Evolutionary conservation across 2,888 invertebrate species (phyloP), one percentile per base, ranked within the genome.

Genomic region (Ganaspis brasiliensis): DNA sequence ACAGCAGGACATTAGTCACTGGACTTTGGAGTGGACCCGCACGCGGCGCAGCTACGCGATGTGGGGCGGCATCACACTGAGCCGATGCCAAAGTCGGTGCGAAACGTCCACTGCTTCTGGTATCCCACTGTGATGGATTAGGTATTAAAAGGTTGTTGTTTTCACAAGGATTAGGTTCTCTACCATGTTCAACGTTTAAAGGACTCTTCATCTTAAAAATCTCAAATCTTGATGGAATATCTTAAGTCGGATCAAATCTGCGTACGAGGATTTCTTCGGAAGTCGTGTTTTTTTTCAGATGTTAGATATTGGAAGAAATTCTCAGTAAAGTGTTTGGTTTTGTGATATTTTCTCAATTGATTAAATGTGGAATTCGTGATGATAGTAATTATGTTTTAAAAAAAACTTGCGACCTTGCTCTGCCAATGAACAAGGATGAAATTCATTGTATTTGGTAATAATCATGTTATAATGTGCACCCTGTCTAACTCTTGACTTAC

Each of bases 111-210:
- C 16, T 56, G 76, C 63, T 40, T 45, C 16, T 56, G 76, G 45
- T 70, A 71, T 75, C 75, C 70, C 74, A 55, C 19, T 81, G 76
- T 88, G 88, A 89, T 88, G 89, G 87, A 88, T 89, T 88, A 87
- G 86, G 86, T 86, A 89, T 88, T 89, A 88, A 89, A 89, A 81
- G 89, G 76, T 90, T 90, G 89, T 90, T 89, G 89, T 90, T 89
- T 90, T 88, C 86, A 88, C 85, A 89, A 90, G 90, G 88, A 89
- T 90, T 88, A 87, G 85, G 80, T 78, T 76, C 84, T 72, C 73
- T 45, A 79, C 75, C 67, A 26, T 19, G 61, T n/a, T 67, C 40
- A 40, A 19, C 37, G n/a, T 35, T 63, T 40, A 45, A 67, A 40
- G 63, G 19, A 45, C 67, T 45, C 24, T 40, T 21, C 40, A 21